Evolutionary conservation across 35 echinoderm and acorn worm genomes (phyloP), one percentile per base, ranked within the genome.

Genomic region (Acanthaster planci): DNA sequence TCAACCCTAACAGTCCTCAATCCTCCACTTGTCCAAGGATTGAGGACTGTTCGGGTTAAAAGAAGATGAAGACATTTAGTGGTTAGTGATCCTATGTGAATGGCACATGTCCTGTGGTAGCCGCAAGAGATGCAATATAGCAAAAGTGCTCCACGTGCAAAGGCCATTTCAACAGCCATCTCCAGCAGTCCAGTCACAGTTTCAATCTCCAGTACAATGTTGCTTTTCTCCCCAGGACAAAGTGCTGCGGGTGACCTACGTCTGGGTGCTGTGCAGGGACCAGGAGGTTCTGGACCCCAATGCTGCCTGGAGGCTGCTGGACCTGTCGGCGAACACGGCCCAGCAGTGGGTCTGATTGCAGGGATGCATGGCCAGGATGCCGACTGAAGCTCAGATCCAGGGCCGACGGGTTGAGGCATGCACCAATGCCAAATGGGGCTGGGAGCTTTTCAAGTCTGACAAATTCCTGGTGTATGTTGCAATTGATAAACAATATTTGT

Each of bases 251-350:
- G 91, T 97, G 18, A 93, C 87, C 39, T 97, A 97, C 44, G 95
- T 97, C 10, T 97, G 95, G 95, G 95, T 93, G 30, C 60, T 97
- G 57, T 97, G 95, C 64, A 81, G 91, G 29, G 95, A 97, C 55
- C 91, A 93, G 58, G 95, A 97, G 47, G 58, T 90, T 2, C 44
- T 97, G 1, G 95, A 97, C 78, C 95, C 95, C 38, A 53, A 59
- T 6, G 88, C 95, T 38, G 95, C 95, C n/a, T 97, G 95, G 95
- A 90, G 87, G 21, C 85, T 97, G 22, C 52, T 97, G 34, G 95
- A 97, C 57, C 40, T 97, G 75, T 97, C 95, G 1, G 95, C 95
- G 16, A 88, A 91, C 40, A 90, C 95, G 34, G 85, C 91, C 1
- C 55, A 93, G 31, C 95, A 97, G 37, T 97, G 95, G 95, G 95